Evolutionary conservation across 2,797 vertebrate species (phyloP), one percentile per base, ranked within the genome.

Genomic region (Smutsia gigantea): DNA sequence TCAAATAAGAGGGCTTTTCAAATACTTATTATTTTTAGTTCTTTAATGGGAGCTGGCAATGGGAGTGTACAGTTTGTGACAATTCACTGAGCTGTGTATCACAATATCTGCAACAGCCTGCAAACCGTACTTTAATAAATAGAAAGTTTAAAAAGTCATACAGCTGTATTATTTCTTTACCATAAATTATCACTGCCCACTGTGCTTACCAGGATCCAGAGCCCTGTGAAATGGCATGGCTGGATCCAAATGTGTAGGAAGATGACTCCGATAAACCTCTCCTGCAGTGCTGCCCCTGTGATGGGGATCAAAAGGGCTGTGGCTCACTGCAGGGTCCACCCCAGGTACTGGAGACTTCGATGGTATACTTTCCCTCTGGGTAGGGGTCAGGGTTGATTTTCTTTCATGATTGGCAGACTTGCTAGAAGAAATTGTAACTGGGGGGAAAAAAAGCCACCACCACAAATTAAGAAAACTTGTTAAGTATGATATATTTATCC

Each of bases 261-360:
- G 98, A 93, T 99, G 99, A 96, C 99, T 98, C 83, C 99, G 98
- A 91, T 99, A 99, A 75, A 99, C 99, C 96, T 99, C 99, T 66
- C 99, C 99, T 4, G 99, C 98, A 53, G 98, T 98, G 61, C 99
- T 98, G 59, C 99, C 98, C 82, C 99, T 98, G 87, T 99, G 99
- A 98, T 99, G 99, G 59, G 99, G 99, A 95, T 99, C 99, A 39
- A 99, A 99, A 42, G 99, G 99, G 97, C 99, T 99, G 97, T 99
- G 99, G 94, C 99, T 98, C 66, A 99, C 98, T 7, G 99, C 98
- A 7, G 99, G 99, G 95, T 99, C 99, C 13, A 99, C 98, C 1
- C 99, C 99, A 0, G 99, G 99, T 51, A 99, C 99, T 0, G 99
- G 99, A 34, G 99, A 99, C 98, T 99, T 99, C 34, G 99, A 99